Evolutionary conservation across 2,888 invertebrate genomes (phyloP).

Genomic region (Nesidiocoris tenuis): DNA sequence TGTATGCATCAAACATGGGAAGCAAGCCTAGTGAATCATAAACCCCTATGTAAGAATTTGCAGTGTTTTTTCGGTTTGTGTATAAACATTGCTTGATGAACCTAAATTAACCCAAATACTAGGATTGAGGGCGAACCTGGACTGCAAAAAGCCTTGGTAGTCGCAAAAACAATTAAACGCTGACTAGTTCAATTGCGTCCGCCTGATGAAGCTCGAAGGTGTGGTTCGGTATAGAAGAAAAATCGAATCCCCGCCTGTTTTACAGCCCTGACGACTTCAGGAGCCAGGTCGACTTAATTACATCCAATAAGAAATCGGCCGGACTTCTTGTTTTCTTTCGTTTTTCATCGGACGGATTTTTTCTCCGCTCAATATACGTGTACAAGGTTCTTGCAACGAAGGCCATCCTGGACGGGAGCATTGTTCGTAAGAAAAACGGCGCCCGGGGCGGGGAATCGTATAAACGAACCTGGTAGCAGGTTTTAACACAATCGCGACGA

Average conservation of each 20-base stretch:
- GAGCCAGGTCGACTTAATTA: not conserved
- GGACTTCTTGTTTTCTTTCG: not conserved
- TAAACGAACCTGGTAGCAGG: not conserved
- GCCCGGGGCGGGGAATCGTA: not conserved
- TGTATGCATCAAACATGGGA: no score
- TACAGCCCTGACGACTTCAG: not conserved
- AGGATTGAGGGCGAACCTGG: no score
- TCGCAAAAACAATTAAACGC: no score
- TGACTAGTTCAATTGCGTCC: no score
- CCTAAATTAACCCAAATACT: no score
- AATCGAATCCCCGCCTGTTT: not conserved
- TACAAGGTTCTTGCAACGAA: not conserved
- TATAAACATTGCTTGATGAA: no score
- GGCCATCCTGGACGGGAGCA: not conserved
- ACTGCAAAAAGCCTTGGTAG: no score
- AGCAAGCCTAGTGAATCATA: no score
- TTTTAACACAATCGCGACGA: not conserved
- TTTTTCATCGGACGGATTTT: not conserved
- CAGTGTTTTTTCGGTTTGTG: no score
- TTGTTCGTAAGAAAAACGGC: not conserved
- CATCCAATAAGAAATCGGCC: not conserved
- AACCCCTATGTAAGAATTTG: no score
- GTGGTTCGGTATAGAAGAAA: not conserved
- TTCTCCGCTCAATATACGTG: not conserved
- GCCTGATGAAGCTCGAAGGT: not conserved